Evolutionary conservation across 2,113 vertebrate species (phyloP).

Genomic region (Chloropsis hardwickii): DNA sequence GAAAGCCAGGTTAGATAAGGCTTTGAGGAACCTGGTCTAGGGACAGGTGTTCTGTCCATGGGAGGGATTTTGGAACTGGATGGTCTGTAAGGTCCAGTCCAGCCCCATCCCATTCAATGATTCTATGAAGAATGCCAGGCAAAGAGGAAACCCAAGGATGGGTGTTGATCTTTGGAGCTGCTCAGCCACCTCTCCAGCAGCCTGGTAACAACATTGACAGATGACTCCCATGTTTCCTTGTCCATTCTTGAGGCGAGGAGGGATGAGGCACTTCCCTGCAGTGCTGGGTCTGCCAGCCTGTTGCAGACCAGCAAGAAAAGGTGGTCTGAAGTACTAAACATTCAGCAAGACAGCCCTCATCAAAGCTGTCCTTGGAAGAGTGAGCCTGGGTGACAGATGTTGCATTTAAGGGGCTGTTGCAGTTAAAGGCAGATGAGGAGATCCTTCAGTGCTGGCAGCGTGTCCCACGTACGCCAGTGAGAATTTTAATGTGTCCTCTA

Average conservation of each 20-base stretch:
- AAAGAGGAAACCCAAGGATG: neutral
- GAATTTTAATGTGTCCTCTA: neutral
- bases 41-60: neutral
- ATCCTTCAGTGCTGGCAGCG: neutral
- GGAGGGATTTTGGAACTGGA: neutral
- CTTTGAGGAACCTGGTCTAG: neutral
- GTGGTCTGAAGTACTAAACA: neutral
- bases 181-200: neutral
- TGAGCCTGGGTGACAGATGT: neutral
- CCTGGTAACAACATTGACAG: neutral
- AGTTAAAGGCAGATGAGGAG: neutral
- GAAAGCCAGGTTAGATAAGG: neutral
- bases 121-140: neutral
- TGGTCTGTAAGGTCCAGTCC: neutral
- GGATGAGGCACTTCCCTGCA: neutral
- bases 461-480: fast-evolving
- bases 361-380: neutral
- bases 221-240: fast-evolving
- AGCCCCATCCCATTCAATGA: neutral
- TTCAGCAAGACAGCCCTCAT: neutral
- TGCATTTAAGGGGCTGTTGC: neutral
- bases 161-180: neutral
- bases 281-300: neutral
- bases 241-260: neutral
- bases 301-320: neutral